Evolutionary conservation across 2,113 vertebrate genomes (phyloP).

Genomic region (Actenoides hombroni): DNA sequence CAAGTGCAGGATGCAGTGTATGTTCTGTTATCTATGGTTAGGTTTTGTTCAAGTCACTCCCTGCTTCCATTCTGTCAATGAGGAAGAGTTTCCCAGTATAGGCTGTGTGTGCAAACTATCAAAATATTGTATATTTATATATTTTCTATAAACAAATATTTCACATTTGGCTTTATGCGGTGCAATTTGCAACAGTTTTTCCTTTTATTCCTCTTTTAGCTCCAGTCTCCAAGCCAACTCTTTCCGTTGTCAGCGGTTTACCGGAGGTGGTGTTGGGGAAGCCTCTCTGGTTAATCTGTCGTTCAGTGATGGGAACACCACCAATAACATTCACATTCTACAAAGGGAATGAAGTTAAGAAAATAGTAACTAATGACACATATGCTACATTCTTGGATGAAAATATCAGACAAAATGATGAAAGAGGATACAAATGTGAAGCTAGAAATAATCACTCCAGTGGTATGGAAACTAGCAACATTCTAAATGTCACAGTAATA

Average conservation of each 20-base stretch:
- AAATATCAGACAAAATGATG: background rate
- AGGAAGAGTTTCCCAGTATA: background rate
- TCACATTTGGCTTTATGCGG: background rate
- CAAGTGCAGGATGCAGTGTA: too few relatives aligned
- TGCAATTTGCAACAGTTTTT: background rate
- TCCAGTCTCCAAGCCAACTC: conserved; percentile 62
- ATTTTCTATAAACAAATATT: background rate
- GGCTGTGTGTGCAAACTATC: background rate
- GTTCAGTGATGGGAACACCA: conserved; percentile 40
- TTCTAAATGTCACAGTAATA: conserved; percentile 69
- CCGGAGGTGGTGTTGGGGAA: conserved; percentile 50
- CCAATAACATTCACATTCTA: conserved; percentile 66
- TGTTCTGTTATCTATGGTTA: background rate
- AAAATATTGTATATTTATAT: background rate
- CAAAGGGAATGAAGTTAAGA: conserved; percentile 21
- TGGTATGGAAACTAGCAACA: conserved; percentile 25
- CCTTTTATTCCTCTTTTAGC: conserved; percentile 38
- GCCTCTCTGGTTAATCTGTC: conserved; percentile 41
- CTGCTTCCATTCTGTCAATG: background rate
- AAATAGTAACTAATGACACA: background rate
- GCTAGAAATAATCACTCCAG: conserved; percentile 61
- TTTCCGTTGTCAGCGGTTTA: conserved; percentile 9
- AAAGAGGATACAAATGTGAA: conserved; percentile 47
- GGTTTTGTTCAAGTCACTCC: background rate
- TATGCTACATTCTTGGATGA: conserved; percentile 40